A percentile compares a stretch with the other conserved stretches of the same genome.
Evolutionary conservation across 2,113 vertebrate genomes (phyloP).

Genomic region (Pagrus major): DNA sequence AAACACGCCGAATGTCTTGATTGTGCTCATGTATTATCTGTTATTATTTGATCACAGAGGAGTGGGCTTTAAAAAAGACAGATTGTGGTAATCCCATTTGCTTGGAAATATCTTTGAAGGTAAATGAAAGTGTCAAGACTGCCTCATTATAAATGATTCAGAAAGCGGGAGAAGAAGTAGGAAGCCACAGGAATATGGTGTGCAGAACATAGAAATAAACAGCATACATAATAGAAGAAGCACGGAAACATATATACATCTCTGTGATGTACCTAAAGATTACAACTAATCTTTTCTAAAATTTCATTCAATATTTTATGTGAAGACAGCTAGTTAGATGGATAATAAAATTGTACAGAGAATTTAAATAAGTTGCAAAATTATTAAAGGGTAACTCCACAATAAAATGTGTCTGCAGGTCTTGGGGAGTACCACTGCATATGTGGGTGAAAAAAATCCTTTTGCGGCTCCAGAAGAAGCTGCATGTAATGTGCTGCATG

Average conservation of each 20-base stretch:
- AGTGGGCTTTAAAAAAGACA: constrained; percentile 20
- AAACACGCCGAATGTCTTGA: constrained; percentile 10
- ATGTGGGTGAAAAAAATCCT: no score
- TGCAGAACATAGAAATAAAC: not conserved
- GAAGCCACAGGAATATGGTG: not conserved
- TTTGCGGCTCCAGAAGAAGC: no score
- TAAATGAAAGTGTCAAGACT: constrained; percentile 35
- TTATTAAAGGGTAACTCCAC: no score
- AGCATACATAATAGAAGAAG: not conserved
- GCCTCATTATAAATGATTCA: constrained; percentile 20
- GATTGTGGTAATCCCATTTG: constrained; percentile 31
- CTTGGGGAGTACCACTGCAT: no score
- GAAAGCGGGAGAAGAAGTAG: not conserved
- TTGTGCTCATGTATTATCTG: constrained; percentile 24
- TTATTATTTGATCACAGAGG: constrained; percentile 35
- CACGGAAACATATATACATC: not conserved
- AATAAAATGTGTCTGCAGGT: no score
- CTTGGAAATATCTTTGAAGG: constrained; percentile 30
- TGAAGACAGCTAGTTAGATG: not conserved
- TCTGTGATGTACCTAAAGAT: not conserved
- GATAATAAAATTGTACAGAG: not conserved
- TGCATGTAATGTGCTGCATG: no score
- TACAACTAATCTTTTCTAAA: not conserved
- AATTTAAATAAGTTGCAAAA: not conserved
- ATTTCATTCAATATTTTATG: not conserved